A percentile compares a stretch with the other conserved stretches of the same genome.
Evolutionary conservation across 2,888 invertebrate genomes (phyloP).

Genomic region (Drosophila demipolita): DNA sequence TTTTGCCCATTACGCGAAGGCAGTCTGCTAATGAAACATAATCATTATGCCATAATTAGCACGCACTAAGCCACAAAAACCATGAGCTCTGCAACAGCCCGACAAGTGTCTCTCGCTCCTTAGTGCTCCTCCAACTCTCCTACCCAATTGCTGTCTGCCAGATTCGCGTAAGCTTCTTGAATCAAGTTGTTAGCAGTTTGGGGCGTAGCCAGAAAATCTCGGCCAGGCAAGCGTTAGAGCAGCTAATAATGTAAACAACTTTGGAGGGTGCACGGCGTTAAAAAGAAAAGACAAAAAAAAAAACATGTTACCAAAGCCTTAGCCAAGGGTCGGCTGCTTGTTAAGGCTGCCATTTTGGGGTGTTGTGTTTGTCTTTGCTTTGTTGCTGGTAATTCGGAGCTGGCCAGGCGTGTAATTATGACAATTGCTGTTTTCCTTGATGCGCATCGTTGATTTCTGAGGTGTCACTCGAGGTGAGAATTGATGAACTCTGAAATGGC

Average conservation of each 20-base stretch:
- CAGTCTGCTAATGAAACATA: slow-evolving; percentile 64
- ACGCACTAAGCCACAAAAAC: slow-evolving; percentile 55
- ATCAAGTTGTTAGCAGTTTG: slow-evolving; percentile 52
- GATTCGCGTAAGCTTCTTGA: slow-evolving; percentile 40
- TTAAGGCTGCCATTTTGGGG: slow-evolving; percentile 30
- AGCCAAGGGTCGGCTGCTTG: slow-evolving; percentile 41
- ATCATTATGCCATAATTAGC: slow-evolving; percentile 76
- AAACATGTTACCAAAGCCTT: slow-evolving; percentile 28
- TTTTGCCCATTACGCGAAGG: slow-evolving; percentile 53
- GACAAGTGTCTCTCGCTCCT: slow-evolving; percentile 1
- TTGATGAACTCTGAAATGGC: slow-evolving; percentile 17
- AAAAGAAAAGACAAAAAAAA: slow-evolving; percentile 7
- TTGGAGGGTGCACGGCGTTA: slow-evolving; percentile 13
- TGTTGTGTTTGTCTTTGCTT: slow-evolving; percentile 30
- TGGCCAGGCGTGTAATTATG: slow-evolving; percentile 74
- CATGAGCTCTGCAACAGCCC: slow-evolving; percentile 7
- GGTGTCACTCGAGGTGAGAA: slow-evolving; percentile 46
- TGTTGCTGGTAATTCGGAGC: slow-evolving; percentile 53
- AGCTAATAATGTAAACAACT: slow-evolving; percentile 78
- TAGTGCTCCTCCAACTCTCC: neutral
- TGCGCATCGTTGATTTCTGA: slow-evolving; percentile 61
- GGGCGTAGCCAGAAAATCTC: slow-evolving; percentile 55
- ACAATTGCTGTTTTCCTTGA: slow-evolving; percentile 64
- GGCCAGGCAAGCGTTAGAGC: slow-evolving; percentile 57
- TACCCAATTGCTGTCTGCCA: slow-evolving; percentile 17